phyloP scores from a whole-genome alignment of 2,113 vertebrate genomes.

The Triplophysa siluroides region DNA sequence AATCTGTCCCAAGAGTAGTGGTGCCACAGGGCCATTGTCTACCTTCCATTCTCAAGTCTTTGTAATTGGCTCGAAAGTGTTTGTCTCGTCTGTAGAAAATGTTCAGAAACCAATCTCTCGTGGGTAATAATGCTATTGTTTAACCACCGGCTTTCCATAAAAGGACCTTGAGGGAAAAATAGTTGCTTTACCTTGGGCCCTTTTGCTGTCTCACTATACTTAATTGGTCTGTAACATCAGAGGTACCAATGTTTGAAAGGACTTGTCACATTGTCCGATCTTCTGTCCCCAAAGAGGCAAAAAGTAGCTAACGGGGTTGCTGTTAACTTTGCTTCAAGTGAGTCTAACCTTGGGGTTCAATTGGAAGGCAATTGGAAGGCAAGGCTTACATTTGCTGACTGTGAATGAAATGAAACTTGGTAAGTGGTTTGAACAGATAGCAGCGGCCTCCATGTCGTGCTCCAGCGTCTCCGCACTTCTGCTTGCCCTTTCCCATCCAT shows the following conservation, averaged over 20 bases:
- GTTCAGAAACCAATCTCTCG: conserved; percentile 47
- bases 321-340: conserved; percentile 1
- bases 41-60: conserved; percentile 32
- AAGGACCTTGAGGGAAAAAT: conserved; percentile 40
- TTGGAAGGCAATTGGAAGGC: not conserved
- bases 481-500: not conserved
- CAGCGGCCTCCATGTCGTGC: not conserved
- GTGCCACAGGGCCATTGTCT: conserved; percentile 31
- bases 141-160: conserved; percentile 34
- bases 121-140: conserved; percentile 60
- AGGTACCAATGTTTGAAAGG: conserved; percentile 37
- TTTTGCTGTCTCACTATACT: conserved; percentile 14
- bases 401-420: conserved; percentile 21
- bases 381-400: conserved; percentile 11
- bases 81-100: conserved; percentile 41
- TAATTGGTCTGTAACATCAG: conserved; percentile 54
- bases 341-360: not conserved
- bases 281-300: not conserved
- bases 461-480: not conserved
- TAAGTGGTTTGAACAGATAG: conserved; percentile 23
- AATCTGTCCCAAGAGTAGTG: conserved; percentile 45
- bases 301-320: not conserved
- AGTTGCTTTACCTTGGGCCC: not conserved
- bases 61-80: conserved; percentile 57
- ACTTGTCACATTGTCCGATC: conserved; percentile 52